These are phyloP conservation scores for Sorex maritimensis DNA, from an alignment of 2,797 vertebrate genomes.

Conservation along the genomic window DNA sequence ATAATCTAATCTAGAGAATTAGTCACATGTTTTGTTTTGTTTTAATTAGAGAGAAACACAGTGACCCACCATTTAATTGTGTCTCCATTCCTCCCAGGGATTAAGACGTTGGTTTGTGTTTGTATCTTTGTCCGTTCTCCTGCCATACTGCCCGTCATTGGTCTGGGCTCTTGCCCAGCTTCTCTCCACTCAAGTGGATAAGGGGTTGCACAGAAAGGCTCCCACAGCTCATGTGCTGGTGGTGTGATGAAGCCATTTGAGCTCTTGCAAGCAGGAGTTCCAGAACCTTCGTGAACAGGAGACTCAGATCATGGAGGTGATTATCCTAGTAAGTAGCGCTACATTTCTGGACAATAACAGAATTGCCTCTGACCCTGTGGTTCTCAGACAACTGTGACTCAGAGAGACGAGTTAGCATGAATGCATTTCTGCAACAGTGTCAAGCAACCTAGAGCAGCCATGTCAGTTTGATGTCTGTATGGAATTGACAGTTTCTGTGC, in stretches of 20 bases:
- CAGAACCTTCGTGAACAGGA: constrained; percentile 9
- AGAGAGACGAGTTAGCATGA: neutral
- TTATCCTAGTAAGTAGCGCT: neutral
- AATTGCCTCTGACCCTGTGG: constrained; percentile 19
- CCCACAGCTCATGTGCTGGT: neutral
- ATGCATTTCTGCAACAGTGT: constrained; percentile 69
- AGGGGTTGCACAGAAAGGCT: neutral
- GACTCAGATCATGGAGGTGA: neutral
- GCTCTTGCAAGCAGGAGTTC: neutral
- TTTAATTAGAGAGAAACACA: no score
- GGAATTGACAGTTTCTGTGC: neutral
- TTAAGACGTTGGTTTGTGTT: neutral
- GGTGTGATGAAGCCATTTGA: neutral
- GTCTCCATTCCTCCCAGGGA: constrained; percentile 40
- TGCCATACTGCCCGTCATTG: neutral
- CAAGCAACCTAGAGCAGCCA: neutral
- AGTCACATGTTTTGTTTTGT: constrained; percentile 15
- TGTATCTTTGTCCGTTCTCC: neutral
- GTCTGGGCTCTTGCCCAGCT: neutral
- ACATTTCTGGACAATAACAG: constrained; percentile 35
- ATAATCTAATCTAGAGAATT: constrained; percentile 60
- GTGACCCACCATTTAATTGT: constrained; percentile 24
- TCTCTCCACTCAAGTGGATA: neutral
- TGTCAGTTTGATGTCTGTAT: constrained; percentile 27
- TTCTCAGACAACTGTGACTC: neutral